Base-by-base conservation (phyloP, 92 coral and sea anemone genomes). In the Zoanthus sociatus region DNA sequence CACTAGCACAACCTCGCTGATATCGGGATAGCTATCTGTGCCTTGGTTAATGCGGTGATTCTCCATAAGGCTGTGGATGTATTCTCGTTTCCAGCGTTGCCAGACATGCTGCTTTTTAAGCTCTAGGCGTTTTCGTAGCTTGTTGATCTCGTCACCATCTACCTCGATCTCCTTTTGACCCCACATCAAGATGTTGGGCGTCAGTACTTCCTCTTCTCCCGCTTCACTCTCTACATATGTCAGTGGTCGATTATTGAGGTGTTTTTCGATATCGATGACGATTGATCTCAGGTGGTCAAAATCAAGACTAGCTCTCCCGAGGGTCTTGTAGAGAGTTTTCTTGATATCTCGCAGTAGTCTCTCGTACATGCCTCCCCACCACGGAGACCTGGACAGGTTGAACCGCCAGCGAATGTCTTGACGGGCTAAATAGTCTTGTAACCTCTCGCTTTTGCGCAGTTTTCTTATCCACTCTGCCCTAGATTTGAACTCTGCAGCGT, bases 331-430 rank as follows among this genome's bases (percentile, higher is more conserved):
- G 13, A 51, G 56, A 13, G 84, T 86, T 37, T 79, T 63, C 18
- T 63, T 63, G 15, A 63, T 8, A 20, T 63, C 69, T 20, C 0
- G 12, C n/a, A 63, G n/a, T 51, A 71, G 26, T 26, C 26, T 26
- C 26, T 26, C 26, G 26, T 26, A 26, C 26, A 26, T 26, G 26
- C 26, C 26, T 37, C 90, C 90, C 79, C 87, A 81, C 90, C 79
- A 78, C 5, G 90, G 87, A 1, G 87, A 88, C 6, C 72, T 79
- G 60, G 90, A 0, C 1, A 88, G 47, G 71, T 88, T 88, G n/a
- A 88, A 88, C 73, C 58, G 70, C 87, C 87, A 88, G 1, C 12
- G 21, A 0, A 88, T 88, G 3, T 54, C 69, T 69, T 87, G 76
- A 4, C 0, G 6, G 0, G 79, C 90, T n/a, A 87, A 61, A 55